These are phyloP conservation scores for Sceliomorpha sp. DNA, from an alignment of 2,888 invertebrate genomes.

Conservation along the genomic window DNA sequence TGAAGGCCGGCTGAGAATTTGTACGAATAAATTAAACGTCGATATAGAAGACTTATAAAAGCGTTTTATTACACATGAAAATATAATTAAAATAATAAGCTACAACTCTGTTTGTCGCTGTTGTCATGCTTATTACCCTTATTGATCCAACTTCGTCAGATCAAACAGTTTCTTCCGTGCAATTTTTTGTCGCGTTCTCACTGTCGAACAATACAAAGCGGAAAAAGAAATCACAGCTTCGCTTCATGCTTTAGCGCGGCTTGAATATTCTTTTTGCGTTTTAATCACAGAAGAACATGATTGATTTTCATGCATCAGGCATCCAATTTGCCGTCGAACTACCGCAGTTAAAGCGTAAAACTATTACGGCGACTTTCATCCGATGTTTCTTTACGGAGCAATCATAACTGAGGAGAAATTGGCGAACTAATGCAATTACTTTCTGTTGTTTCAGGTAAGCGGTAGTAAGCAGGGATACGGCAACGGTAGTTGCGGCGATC, in stretches of 20 bases:
- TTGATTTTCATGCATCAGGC: conserved; percentile 35
- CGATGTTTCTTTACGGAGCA: conserved; percentile 17
- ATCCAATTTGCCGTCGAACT: conserved; percentile 35
- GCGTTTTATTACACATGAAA: no score
- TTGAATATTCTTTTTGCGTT: conserved; percentile 20
- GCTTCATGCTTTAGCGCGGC: conserved; percentile 14
- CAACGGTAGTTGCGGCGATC: conserved; percentile 46
- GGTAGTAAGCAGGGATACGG: conserved; percentile 37
- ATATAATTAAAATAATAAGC: no score
- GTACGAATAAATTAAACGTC: no score
- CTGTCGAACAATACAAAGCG: no score
- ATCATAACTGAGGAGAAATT: conserved; percentile 37
- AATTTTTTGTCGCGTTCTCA: no score
- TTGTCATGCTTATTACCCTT: no score
- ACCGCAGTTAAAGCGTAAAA: conserved; percentile 30
- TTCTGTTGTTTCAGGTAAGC: conserved; percentile 75
- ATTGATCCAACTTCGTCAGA: no score
- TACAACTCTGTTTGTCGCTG: no score
- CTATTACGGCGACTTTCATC: conserved; percentile 23
- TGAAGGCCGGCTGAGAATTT: no score
- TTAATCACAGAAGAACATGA: conserved; percentile 16
- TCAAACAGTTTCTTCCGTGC: no score
- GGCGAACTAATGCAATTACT: conserved; percentile 68
- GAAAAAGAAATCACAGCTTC: conserved; percentile 5
- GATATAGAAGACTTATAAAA: no score